A percentile compares a stretch with the other conserved stretches of the same genome.
Conservation (phyloP, 2,888 invertebrate genomes). For the Sinotaia quadrata region DNA sequence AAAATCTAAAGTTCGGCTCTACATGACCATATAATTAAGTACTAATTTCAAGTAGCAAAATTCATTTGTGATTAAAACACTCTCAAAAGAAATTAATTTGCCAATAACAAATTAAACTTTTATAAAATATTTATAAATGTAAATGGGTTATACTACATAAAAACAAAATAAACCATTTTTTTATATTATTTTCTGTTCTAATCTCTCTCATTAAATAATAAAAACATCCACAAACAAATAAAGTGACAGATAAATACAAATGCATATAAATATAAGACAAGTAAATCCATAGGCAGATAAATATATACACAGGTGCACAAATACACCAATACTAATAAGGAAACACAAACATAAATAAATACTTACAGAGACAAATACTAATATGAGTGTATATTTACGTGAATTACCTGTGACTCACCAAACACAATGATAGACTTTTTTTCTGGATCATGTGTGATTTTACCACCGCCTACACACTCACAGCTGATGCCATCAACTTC, state of each 20-base stretch:
- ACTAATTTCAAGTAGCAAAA: no score
- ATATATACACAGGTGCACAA: not conserved
- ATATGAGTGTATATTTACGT: not conserved
- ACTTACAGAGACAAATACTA: not conserved
- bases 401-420: conserved; percentile 85
- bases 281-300: not conserved
- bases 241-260: not conserved
- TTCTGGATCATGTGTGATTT: conserved; percentile 86
- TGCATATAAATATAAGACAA: conserved; percentile 1
- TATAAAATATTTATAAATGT: no score
- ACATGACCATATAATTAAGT: no score
- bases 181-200: no score
- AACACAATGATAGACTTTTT: conserved; percentile 87
- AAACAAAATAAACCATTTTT: no score
- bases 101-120: no score
- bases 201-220: no score
- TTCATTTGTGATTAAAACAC: no score
- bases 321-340: not conserved
- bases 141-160: no score
- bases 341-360: not conserved
- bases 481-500: conserved; percentile 76
- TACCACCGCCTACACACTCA: conserved; percentile 93
- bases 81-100: no score
- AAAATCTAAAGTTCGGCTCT: no score
- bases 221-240: no score